A percentile compares a stretch with the other conserved stretches of the same genome.
Conservation (phyloP, 2,888 invertebrate species). For the Meiosimyza platycephala region DNA sequence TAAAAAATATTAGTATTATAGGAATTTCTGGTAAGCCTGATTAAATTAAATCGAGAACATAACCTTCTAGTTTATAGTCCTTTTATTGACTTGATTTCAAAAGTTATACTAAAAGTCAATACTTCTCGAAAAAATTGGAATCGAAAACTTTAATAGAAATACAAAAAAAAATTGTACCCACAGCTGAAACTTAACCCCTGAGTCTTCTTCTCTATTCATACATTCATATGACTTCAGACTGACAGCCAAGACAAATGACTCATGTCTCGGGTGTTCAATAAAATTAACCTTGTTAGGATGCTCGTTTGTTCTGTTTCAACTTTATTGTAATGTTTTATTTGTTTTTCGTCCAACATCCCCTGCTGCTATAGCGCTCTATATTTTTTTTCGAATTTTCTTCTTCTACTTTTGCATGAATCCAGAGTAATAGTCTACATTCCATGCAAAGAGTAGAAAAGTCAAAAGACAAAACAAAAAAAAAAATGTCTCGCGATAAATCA, state of each 20-base stretch:
- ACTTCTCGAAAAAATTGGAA: too few species aligned
- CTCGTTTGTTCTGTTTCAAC: conserved; percentile 55
- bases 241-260: conserved; percentile 64
- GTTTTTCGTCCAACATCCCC: not conserved
- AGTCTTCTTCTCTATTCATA: too few species aligned
- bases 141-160: too few species aligned
- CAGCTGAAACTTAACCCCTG: too few species aligned
- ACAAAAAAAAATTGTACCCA: too few species aligned
- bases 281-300: conserved; percentile 67
- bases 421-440: not conserved
- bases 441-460: not conserved
- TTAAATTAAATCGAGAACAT: too few species aligned
- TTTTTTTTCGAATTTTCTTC: conserved; percentile 13
- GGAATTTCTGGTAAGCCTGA: too few species aligned
- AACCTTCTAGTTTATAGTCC: too few species aligned
- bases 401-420: conserved; percentile 1
- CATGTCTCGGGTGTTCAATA: conserved; percentile 52
- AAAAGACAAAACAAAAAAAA: conserved; percentile 5
- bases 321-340: conserved; percentile 46
- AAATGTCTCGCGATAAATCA: conserved; percentile 57
- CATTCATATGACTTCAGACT: conserved; percentile 38
- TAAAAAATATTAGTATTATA: too few species aligned
- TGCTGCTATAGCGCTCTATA: too few species aligned
- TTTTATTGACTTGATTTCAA: too few species aligned
- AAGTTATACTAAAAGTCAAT: too few species aligned